These are phyloP conservation scores for Alviniconcha marisindica DNA, from an alignment of 1,140 invertebrate species.

Conservation along the genomic window DNA sequence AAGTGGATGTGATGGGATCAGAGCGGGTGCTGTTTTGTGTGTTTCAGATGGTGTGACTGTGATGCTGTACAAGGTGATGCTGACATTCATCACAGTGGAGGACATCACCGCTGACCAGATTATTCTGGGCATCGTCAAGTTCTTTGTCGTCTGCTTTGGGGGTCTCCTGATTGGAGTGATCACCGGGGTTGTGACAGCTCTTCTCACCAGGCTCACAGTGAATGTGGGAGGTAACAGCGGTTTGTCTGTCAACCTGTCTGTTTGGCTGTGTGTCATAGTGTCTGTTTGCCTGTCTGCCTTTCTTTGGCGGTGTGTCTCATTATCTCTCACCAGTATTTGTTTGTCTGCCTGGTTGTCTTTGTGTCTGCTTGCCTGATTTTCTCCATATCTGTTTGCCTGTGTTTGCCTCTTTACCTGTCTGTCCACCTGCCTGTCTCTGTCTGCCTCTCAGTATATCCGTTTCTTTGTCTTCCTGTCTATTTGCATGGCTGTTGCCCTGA, in stretches of 20 bases:
- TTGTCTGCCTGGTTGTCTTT: no score
- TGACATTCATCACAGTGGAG: slow-evolving; percentile 66
- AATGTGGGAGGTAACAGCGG: slow-evolving; percentile 83
- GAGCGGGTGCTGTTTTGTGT: neutral
- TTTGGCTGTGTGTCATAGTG: neutral
- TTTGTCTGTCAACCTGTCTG: neutral
- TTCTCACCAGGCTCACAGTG: slow-evolving; percentile 95
- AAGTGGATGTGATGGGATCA: no score
- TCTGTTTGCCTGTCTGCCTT: neutral
- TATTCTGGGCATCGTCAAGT: slow-evolving; percentile 87
- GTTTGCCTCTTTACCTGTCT: no score
- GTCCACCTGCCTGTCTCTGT: no score
- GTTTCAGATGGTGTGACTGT: slow-evolving; percentile 72
- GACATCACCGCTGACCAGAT: slow-evolving; percentile 79
- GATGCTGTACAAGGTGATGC: slow-evolving; percentile 74
- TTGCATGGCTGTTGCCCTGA: no score
- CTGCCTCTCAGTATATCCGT: no score
- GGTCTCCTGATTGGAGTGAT: slow-evolving; percentile 96
- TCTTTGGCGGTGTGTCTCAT: no score
- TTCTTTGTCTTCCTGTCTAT: no score
- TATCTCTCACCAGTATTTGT: no score
- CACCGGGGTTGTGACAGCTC: slow-evolving; percentile 95
- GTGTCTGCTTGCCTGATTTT: no score
- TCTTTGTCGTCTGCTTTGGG: slow-evolving; percentile 95
- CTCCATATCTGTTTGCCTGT: no score